Percentiles rank a stretch among this genome's conserved stretches.
Conservation (phyloP, 2,113 vertebrate species). For the Sapayoa aenigma region DNA sequence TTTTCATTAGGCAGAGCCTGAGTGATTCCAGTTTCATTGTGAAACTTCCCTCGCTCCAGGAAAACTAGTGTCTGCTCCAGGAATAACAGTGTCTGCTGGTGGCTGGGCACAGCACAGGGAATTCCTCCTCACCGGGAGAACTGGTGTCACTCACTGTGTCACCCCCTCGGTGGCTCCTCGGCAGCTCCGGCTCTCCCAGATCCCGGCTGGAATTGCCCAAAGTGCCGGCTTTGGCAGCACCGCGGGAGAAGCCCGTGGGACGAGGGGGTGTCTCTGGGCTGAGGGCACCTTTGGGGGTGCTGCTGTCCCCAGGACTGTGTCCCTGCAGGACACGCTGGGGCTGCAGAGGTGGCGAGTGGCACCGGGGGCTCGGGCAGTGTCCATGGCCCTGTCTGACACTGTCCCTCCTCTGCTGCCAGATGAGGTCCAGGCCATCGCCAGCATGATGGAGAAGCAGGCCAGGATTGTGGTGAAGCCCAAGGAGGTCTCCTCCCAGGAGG, state of each 20-base stretch:
- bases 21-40: not conserved
- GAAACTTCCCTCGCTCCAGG: not conserved
- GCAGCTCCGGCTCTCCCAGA: not conserved
- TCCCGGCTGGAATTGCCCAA: not conserved
- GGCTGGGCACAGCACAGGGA: not conserved
- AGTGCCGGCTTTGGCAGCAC: not conserved
- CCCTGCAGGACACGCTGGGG: too few relatives aligned
- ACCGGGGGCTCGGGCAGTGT: not conserved
- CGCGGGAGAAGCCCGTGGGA: not conserved
- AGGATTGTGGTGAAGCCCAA: slow-evolving; percentile 93
- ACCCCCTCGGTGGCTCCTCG: rapidly evolving
- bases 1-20: not conserved
- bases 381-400: not conserved
- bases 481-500: slow-evolving; percentile 82
- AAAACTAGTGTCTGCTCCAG: not conserved
- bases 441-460: slow-evolving; percentile 95
- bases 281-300: too few relatives aligned
- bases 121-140: rapidly evolving
- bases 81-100: not conserved
- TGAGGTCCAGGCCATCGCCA: slow-evolving; percentile 90
- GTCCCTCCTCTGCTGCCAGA: slow-evolving; percentile 60
- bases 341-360: not conserved
- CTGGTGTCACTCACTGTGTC: not conserved
- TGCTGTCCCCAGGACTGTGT: too few relatives aligned
- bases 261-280: not conserved